Evolutionary conservation across 2,113 vertebrate species (phyloP).

Genomic region (Pomatorhinus ruficollis): DNA sequence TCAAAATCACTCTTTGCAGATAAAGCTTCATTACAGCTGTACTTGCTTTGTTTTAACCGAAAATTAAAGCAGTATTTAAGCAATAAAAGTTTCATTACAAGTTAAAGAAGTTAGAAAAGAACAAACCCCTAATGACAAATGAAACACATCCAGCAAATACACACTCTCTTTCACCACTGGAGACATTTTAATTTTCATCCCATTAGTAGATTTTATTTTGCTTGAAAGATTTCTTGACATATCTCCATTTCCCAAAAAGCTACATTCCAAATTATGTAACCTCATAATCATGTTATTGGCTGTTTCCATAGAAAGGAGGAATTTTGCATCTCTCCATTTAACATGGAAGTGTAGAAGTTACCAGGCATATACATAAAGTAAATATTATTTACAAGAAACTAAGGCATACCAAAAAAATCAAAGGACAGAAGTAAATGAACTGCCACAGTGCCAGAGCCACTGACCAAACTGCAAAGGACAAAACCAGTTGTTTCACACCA

Average conservation of each 20-base stretch:
- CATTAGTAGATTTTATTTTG: background rate
- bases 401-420: background rate
- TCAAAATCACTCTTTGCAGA: background rate
- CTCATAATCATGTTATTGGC: accelerated
- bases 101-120: background rate
- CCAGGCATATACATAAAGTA: background rate
- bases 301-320: background rate
- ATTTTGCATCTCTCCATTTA: background rate
- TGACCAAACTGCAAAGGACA: background rate
- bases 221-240: background rate
- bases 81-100: background rate
- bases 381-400: background rate
- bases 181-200: background rate
- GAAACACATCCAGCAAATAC: background rate
- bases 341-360: background rate
- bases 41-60: background rate
- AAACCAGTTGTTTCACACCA: background rate
- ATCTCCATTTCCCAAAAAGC: background rate
- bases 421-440: background rate
- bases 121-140: background rate
- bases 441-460: background rate
- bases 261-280: background rate
- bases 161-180: background rate
- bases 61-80: background rate
- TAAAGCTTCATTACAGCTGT: background rate